Evolutionary conservation across 2,888 invertebrate species (phyloP).

Genomic region (Drosophila recens): DNA sequence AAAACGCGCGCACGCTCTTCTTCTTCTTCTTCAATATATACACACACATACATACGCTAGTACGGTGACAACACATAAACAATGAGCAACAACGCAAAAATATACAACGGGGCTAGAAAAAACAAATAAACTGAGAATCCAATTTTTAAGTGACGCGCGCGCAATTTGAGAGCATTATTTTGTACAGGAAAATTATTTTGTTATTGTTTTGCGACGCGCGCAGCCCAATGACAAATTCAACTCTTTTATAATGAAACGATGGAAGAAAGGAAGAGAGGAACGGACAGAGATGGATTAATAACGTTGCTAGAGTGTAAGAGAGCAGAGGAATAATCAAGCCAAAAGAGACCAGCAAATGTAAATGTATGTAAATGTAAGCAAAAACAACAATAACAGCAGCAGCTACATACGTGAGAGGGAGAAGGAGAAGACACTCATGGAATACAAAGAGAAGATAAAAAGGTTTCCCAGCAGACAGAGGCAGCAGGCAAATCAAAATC

Average conservation of each 20-base stretch:
- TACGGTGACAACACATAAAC: constrained; percentile 34
- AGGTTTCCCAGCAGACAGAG: constrained; percentile 11
- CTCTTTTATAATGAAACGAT: not conserved
- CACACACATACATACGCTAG: not conserved
- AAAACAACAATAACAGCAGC: constrained; percentile 17
- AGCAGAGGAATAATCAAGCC: not conserved
- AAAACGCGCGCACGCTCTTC: constrained; percentile 25
- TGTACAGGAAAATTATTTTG: constrained; percentile 51
- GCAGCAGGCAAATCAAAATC: constrained; percentile 39
- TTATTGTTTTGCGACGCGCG: constrained; percentile 74
- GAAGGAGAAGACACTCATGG: not conserved
- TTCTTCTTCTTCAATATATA: constrained; percentile 5
- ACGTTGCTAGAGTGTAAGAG: not conserved
- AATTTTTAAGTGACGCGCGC: constrained; percentile 55
- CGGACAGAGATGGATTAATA: not conserved
- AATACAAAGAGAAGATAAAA: constrained; percentile 23
- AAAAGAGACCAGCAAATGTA: not conserved
- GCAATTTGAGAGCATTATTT: constrained; percentile 28
- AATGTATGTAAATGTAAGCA: constrained; percentile 25
- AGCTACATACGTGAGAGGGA: constrained; percentile 7
- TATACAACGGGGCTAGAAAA: constrained; percentile 24
- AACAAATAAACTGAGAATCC: not conserved
- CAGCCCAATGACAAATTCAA: constrained; percentile 59
- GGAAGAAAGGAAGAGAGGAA: not conserved
- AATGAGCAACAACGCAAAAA: constrained; percentile 34